phyloP scores from a whole-genome alignment of 2,797 vertebrate species.

The Semaprochilodus insignis region DNA sequence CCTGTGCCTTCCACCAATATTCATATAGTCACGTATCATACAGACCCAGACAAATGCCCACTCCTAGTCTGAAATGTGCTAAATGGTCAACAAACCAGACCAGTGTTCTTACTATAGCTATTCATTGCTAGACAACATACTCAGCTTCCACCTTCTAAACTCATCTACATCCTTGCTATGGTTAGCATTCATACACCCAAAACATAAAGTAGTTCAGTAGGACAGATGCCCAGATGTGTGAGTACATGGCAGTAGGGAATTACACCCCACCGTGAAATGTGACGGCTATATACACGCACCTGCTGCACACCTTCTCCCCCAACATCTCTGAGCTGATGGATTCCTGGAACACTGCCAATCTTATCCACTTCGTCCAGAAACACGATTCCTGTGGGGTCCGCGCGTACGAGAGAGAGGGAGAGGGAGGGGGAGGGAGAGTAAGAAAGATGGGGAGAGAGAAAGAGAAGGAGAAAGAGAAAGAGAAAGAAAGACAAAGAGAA shows the following conservation, averaged over 20 bases:
- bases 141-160: not conserved
- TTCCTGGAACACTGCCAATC: conserved; percentile 89
- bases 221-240: not conserved
- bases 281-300: conserved; percentile 63
- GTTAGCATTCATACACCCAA: not conserved
- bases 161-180: not conserved
- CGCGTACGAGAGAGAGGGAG: conserved; percentile 48
- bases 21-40: too few relatives aligned
- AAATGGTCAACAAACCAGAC: too few relatives aligned
- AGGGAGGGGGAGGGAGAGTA: not conserved
- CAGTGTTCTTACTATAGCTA: too few relatives aligned
- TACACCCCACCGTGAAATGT: not conserved
- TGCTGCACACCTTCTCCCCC: conserved; percentile 90
- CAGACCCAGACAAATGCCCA: too few relatives aligned
- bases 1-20: too few relatives aligned
- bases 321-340: conserved; percentile 87
- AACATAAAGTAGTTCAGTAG: not conserved
- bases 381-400: conserved; percentile 79
- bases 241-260: not conserved
- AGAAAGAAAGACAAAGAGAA: not conserved
- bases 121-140: not conserved
- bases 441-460: not conserved
- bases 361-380: conserved; percentile 91
- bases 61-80: too few relatives aligned
- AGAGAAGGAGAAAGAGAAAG: not conserved